Conservation (phyloP, 2,888 invertebrate genomes). For the Dendrolimus pini region DNA sequence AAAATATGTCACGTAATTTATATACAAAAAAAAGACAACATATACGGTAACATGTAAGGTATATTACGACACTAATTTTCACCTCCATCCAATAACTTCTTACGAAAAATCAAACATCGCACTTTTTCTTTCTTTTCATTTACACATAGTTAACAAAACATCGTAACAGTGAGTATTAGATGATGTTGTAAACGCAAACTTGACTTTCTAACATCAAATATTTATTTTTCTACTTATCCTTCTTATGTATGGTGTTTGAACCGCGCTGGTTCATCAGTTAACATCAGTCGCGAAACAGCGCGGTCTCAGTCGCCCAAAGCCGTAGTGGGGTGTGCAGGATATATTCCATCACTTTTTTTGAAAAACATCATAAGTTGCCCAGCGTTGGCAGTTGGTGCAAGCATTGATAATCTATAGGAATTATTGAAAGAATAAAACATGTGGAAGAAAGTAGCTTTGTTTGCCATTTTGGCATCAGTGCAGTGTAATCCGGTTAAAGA, state of each 20-base stretch:
- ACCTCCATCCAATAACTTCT: conserved; percentile 30
- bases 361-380: conserved; percentile 65
- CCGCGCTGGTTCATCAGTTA: conserved; percentile 52
- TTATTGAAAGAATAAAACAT: conserved; percentile 31
- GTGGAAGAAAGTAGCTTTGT: conserved; percentile 51
- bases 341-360: conserved; percentile 68
- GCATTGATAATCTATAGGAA: conserved; percentile 13
- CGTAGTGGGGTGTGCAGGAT: conserved; percentile 66
- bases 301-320: conserved; percentile 51
- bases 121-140: conserved; percentile 75
- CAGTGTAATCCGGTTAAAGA: conserved; percentile 56
- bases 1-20: too few relatives aligned
- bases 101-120: conserved; percentile 68
- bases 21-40: too few relatives aligned
- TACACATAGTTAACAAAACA: conserved; percentile 52
- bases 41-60: too few relatives aligned
- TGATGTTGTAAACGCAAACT: conserved; percentile 57
- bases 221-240: conserved; percentile 75
- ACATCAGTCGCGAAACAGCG: conserved; percentile 49
- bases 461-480: conserved; percentile 57
- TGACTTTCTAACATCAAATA: conserved; percentile 73
- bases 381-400: conserved; percentile 48
- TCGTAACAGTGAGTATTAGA: conserved; percentile 43
- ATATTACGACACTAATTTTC: conserved; percentile 31
- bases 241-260: conserved; percentile 22